Evolutionary conservation across 1,140 invertebrate species (phyloP).

Genomic region (Probaryconus sp.): DNA sequence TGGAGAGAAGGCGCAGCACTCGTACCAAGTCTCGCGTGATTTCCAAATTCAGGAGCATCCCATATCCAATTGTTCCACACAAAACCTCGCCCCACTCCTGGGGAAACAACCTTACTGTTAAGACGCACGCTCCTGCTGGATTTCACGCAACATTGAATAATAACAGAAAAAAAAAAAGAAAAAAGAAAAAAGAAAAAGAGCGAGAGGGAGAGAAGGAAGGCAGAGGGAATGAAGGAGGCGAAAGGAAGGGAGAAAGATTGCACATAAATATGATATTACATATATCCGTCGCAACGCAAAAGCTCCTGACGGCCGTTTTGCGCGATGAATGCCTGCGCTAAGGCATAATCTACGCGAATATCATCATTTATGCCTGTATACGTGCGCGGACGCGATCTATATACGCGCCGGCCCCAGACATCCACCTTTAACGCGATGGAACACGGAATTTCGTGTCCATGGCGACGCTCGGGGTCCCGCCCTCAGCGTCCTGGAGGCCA

Average conservation of each 20-base stretch:
- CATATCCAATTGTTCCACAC: not conserved
- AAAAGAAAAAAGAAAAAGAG: not conserved
- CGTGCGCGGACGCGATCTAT: constrained; percentile 26
- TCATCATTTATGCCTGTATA: constrained; percentile 50
- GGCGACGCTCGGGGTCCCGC: constrained; percentile 62
- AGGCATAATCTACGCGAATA: constrained; percentile 38
- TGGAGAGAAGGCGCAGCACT: too few relatives aligned
- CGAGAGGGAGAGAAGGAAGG: not conserved
- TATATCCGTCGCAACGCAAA: constrained; percentile 44
- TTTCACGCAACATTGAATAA: constrained; percentile 24
- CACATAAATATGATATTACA: constrained; percentile 40
- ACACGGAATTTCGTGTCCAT: constrained; percentile 63
- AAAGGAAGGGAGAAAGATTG: constrained; percentile 1
- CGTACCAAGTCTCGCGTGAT: too few relatives aligned
- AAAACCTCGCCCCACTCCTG: not conserved
- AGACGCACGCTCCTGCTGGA: not conserved
- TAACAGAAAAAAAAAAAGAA: constrained; percentile 22
- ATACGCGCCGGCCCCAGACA: constrained; percentile 10
- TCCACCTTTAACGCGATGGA: constrained; percentile 24
- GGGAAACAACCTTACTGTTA: not conserved
- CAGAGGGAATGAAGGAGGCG: not conserved
- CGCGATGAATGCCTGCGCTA: constrained; percentile 18
- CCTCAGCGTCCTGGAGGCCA: constrained; percentile 50
- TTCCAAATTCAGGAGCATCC: not conserved
- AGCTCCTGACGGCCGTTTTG: constrained; percentile 42